Conservation (phyloP, 64 coral and sea anemone species). For the Montipora foliosa region DNA sequence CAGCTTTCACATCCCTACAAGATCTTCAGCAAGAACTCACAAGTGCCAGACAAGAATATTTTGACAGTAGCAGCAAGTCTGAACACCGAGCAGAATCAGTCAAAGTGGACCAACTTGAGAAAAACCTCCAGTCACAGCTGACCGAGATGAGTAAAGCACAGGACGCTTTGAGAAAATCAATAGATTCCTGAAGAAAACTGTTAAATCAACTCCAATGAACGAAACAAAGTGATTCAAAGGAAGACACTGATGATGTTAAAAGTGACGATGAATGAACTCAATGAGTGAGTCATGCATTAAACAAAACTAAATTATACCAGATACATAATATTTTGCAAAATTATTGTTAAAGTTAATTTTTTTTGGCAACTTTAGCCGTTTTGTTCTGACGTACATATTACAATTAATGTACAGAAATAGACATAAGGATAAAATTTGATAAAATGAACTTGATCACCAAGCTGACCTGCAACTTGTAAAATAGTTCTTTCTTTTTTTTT, state of each 20-base stretch:
- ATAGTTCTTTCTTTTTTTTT: not conserved
- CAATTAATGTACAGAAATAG: not conserved
- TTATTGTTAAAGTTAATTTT: not conserved
- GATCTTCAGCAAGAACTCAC: not conserved
- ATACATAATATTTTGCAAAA: not conserved
- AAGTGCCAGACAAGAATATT: slow-evolving; percentile 4
- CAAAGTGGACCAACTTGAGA: not conserved
- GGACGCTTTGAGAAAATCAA: slow-evolving; percentile 31
- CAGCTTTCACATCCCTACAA: not conserved
- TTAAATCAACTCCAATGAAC: not conserved
- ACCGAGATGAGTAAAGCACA: slow-evolving; percentile 27
- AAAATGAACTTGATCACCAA: slow-evolving; percentile 13
- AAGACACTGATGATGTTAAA: not conserved
- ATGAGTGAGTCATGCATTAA: not conserved
- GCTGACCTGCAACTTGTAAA: not conserved
- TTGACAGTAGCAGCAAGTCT: not conserved
- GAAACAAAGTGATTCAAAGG: not conserved
- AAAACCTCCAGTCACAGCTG: slow-evolving; percentile 17
- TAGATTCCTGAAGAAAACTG: slow-evolving; percentile 16
- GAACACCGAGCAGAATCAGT: not conserved
- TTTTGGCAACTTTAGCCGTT: slow-evolving; percentile 3
- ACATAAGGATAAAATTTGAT: not conserved
- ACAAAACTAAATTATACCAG: too few species aligned
- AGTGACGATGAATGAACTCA: not conserved
- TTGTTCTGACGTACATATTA: not conserved